Percentiles rank a stretch among this genome's conserved stretches.
phyloP scores from a whole-genome alignment of 2,888 invertebrate species.

The Eugnorisma glareosa region DNA sequence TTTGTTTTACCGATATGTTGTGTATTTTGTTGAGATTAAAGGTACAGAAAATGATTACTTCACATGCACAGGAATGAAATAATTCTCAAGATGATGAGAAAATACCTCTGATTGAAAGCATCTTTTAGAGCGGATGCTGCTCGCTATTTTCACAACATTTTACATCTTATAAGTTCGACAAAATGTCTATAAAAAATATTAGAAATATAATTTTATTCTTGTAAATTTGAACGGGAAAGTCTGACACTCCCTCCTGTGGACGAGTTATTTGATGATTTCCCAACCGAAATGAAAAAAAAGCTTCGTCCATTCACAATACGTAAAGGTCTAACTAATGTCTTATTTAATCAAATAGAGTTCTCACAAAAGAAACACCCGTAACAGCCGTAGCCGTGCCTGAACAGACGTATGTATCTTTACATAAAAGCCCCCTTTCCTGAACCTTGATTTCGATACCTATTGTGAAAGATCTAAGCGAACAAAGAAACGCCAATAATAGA shows the following conservation, averaged over 20 bases:
- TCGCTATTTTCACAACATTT: not conserved
- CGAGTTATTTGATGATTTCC: too few species aligned
- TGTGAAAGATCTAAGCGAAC: conserved; percentile 28
- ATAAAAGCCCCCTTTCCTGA: conserved; percentile 19
- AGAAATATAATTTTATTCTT: not conserved
- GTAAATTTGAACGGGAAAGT: not conserved
- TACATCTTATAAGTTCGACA: not conserved
- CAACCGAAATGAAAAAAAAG: too few species aligned
- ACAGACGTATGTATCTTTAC: conserved; percentile 28
- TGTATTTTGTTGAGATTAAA: not conserved
- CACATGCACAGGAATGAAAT: not conserved
- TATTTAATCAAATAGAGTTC: conserved; percentile 12
- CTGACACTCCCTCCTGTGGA: too few species aligned
- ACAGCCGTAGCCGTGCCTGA: conserved; percentile 16
- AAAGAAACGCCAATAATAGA: conserved; percentile 37
- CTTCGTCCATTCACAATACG: not conserved
- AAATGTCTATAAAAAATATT: not conserved
- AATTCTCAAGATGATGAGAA: not conserved
- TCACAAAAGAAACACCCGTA: conserved; percentile 22
- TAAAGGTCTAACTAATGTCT: not conserved
- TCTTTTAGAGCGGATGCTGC: not conserved
- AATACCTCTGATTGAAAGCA: not conserved
- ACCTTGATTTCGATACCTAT: conserved; percentile 34
- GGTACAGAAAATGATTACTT: not conserved
- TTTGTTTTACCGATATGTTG: not conserved